Percentiles rank a stretch among this genome's conserved stretches.
Conservation (phyloP, 2,888 invertebrate genomes). For the Idaea biselata region DNA sequence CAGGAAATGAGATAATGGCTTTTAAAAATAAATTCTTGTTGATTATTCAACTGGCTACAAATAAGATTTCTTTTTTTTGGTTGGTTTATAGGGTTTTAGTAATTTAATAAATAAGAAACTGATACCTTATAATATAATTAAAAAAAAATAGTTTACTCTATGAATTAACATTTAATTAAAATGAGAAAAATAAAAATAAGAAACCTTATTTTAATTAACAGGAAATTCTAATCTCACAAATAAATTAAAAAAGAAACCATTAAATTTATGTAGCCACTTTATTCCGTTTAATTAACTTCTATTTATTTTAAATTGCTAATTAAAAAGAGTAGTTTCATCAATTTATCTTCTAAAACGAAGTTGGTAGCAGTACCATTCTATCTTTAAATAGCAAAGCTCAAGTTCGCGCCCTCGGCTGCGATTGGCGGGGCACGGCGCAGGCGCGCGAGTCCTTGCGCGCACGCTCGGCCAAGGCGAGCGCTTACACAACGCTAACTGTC, state of each 20-base stretch:
- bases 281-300: not conserved
- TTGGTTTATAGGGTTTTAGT: not conserved
- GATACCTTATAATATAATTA: too few relatives aligned
- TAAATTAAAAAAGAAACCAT: too few relatives aligned
- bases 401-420: conserved; percentile 55
- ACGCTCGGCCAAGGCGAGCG: conserved; percentile 66
- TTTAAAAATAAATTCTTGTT: conserved; percentile 6
- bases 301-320: not conserved
- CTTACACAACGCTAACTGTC: conserved; percentile 61
- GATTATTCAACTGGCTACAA: not conserved
- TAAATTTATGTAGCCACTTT: too few relatives aligned
- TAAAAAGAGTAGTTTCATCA: not conserved
- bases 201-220: too few relatives aligned
- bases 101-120: too few relatives aligned
- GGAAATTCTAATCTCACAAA: too few relatives aligned
- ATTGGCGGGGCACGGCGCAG: conserved; percentile 32
- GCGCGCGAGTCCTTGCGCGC: conserved; percentile 52
- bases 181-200: too few relatives aligned
- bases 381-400: conserved; percentile 21
- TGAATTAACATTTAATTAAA: too few relatives aligned
- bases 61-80: not conserved
- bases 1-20: conserved; percentile 5
- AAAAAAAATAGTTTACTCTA: too few relatives aligned
- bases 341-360: not conserved
- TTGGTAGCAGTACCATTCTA: not conserved